A percentile compares a stretch with the other conserved stretches of the same genome.
These are phyloP conservation scores for Hyaena hyaena DNA, from an alignment of 2,113 vertebrate genomes.

Conservation along the genomic window DNA sequence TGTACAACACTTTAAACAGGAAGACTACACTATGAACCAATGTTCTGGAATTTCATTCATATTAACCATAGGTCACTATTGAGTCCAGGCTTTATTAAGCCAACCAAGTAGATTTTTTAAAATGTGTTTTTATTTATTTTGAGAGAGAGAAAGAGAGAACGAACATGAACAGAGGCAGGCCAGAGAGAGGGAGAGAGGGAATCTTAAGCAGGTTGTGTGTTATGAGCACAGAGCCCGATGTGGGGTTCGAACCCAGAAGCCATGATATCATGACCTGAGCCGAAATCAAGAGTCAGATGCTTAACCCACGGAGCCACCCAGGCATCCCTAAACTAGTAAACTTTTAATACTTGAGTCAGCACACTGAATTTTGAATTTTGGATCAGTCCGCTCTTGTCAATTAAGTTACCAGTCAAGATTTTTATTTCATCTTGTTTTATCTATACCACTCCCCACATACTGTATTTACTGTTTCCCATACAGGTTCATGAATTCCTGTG, in stretches of 20 bases:
- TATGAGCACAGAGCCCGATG: too few relatives aligned
- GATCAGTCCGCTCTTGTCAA: background rate
- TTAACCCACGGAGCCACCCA: too few relatives aligned
- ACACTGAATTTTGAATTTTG: background rate
- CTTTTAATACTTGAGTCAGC: background rate
- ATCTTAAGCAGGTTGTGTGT: too few relatives aligned
- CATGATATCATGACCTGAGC: too few relatives aligned
- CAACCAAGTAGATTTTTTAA: background rate
- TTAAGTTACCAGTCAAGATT: background rate
- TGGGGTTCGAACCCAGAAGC: too few relatives aligned
- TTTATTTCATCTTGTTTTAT: background rate
- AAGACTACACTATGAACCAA: background rate
- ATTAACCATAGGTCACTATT: background rate
- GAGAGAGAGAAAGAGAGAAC: too few relatives aligned
- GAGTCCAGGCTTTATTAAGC: background rate
- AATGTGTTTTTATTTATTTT: too few relatives aligned
- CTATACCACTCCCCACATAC: background rate
- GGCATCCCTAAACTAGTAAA: background rate
- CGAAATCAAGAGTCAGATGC: too few relatives aligned
- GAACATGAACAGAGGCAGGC: too few relatives aligned
- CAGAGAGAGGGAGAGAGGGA: too few relatives aligned
- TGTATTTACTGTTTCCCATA: background rate
- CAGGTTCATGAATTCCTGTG: background rate
- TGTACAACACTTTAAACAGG: background rate
- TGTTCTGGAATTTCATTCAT: background rate